Percentiles rank a stretch among this genome's conserved stretches.
phyloP scores from a whole-genome alignment of 2,797 vertebrate genomes.

The Hoplostethus mediterraneus region DNA sequence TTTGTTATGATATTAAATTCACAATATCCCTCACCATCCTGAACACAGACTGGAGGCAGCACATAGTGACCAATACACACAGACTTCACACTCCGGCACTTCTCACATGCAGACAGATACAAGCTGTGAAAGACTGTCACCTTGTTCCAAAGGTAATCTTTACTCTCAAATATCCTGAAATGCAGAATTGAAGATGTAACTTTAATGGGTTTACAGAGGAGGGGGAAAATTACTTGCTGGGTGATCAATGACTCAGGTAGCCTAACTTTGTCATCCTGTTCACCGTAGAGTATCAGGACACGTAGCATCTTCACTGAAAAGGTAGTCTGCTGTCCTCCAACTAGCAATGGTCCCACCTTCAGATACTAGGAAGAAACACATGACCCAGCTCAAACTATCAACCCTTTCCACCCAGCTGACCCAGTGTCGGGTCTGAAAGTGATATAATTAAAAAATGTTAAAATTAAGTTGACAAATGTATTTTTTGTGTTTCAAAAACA shows the following conservation, averaged over 20 bases:
- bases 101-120: conserved; percentile 84
- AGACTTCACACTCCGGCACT: conserved; percentile 70
- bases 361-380: conserved; percentile 71
- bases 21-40: conserved; percentile 85
- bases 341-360: conserved; percentile 82
- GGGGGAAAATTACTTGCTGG: no score
- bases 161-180: conserved; percentile 89
- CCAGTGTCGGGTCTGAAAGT: no score
- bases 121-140: conserved; percentile 91
- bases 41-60: conserved; percentile 90
- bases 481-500: no score
- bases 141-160: conserved; percentile 87
- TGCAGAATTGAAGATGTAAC: neutral
- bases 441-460: no score
- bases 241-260: neutral
- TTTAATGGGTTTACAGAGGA: neutral
- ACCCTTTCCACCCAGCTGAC: no score
- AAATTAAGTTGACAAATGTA: no score
- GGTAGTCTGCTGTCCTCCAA: conserved; percentile 84
- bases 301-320: conserved; percentile 91
- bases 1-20: neutral
- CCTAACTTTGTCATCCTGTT: conserved; percentile 58
- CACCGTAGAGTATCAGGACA: conserved; percentile 91
- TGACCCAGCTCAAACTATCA: neutral
- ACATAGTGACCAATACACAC: conserved; percentile 91